These are phyloP conservation scores for Trichomalopsis sarcophagae DNA, from an alignment of 1,140 invertebrate genomes.

Conservation along the genomic window DNA sequence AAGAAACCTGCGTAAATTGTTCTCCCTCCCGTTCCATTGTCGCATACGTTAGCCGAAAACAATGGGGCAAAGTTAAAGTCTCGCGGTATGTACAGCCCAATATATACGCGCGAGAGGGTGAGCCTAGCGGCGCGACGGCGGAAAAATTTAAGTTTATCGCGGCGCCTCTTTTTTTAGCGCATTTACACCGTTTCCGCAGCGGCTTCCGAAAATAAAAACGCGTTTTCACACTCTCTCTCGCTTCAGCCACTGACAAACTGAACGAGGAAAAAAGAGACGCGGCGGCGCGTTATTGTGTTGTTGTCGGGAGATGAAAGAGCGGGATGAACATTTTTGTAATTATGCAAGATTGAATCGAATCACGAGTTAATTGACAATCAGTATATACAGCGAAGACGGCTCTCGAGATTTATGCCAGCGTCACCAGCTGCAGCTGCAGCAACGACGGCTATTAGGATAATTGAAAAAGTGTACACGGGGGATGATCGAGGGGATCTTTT, in stretches of 20 bases:
- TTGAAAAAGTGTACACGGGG: neutral
- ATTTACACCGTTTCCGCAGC: conserved; percentile 34
- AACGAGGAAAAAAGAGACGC: neutral
- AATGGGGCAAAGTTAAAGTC: conserved; percentile 37
- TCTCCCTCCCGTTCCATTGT: conserved; percentile 30
- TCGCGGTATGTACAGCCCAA: neutral
- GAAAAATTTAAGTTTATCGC: conserved; percentile 45
- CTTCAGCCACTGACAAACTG: neutral
- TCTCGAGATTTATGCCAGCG: neutral
- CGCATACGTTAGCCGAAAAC: conserved; percentile 44
- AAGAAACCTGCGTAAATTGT: conserved; percentile 39
- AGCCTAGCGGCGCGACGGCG: neutral
- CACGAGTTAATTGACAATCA: neutral
- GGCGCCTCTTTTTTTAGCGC: neutral
- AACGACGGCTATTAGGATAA: neutral
- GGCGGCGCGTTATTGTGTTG: neutral
- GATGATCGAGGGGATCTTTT: neutral
- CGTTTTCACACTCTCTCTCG: neutral
- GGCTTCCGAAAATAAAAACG: neutral
- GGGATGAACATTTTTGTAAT: too few species aligned
- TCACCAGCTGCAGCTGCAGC: neutral
- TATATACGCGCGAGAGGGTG: neutral
- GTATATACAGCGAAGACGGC: neutral
- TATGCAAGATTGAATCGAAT: neutral
- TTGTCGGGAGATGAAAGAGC: neutral